Conservation (phyloP, 2,113 vertebrate genomes). For the Garra rufa region DNA sequence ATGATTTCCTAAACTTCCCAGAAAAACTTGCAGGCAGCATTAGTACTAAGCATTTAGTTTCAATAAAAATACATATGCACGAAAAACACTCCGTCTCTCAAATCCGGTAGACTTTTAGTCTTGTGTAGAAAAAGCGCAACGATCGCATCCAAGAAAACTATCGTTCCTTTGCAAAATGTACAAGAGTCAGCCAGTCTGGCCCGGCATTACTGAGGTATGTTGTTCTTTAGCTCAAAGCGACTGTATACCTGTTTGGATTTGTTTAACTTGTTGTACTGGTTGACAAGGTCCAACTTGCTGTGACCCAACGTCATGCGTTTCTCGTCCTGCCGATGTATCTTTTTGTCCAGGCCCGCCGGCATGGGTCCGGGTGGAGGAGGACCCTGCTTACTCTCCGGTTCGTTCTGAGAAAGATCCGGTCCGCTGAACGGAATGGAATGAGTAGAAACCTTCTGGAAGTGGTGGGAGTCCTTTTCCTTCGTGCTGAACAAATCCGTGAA, state of each 20-base stretch:
- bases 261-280: conserved; percentile 90
- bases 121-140: not conserved
- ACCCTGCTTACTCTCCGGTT: conserved; percentile 71
- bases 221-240: conserved; percentile 84
- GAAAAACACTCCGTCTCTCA: no score
- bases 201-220: conserved; percentile 33
- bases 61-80: not conserved
- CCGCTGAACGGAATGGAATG: conserved; percentile 62
- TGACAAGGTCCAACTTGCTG: conserved; percentile 96
- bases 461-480: conserved; percentile 66
- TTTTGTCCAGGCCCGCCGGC: not conserved
- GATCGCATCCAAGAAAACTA: not conserved
- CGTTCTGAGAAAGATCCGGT: conserved; percentile 67
- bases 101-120: not conserved
- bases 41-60: not conserved
- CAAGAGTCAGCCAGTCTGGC: not conserved
- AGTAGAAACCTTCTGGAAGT: conserved; percentile 57
- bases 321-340: conserved; percentile 70
- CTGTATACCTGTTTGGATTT: conserved; percentile 86
- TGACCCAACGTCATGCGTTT: conserved; percentile 93
- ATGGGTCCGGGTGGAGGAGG: conserved; percentile 66
- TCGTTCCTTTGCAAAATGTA: conserved; percentile 8
- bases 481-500: conserved; percentile 66
- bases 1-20: not conserved
- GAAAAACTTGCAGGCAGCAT: conserved; percentile 18